These are phyloP conservation scores for Temnothorax curvispinosus DNA, from an alignment of 1,140 invertebrate genomes.

Conservation along the genomic window DNA sequence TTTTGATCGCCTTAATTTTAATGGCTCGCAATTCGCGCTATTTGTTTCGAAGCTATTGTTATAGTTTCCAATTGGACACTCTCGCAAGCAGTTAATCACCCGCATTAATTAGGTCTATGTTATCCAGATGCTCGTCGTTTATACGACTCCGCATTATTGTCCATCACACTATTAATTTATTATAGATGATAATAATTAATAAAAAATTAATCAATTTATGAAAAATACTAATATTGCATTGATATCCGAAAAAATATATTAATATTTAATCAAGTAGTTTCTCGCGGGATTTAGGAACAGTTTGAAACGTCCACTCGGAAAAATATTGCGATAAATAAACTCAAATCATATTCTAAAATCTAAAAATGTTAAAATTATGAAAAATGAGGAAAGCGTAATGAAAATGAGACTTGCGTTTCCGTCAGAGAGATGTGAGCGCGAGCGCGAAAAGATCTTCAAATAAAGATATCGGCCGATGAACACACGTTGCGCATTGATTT, in stretches of 20 bases:
- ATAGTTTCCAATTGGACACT: slow-evolving; percentile 70
- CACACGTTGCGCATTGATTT: slow-evolving; percentile 39
- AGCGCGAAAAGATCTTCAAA: slow-evolving; percentile 2
- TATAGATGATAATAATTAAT: neutral
- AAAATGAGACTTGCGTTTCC: neutral
- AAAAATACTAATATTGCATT: neutral
- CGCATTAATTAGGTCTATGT: slow-evolving; percentile 7
- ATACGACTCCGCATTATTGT: neutral
- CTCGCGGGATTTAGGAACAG: neutral
- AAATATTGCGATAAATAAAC: neutral
- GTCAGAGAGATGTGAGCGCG: too few relatives aligned
- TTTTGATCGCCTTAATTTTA: slow-evolving; percentile 69
- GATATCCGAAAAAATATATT: neutral
- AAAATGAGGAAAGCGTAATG: neutral
- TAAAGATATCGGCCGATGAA: slow-evolving; percentile 47
- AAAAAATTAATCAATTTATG: neutral
- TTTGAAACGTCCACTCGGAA: neutral
- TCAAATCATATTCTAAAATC: neutral
- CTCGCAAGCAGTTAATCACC: slow-evolving; percentile 30
- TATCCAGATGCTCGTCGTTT: neutral
- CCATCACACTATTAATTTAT: neutral
- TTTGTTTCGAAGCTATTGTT: slow-evolving; percentile 53
- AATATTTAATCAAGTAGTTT: neutral
- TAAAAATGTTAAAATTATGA: neutral
- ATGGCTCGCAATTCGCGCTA: slow-evolving; percentile 60